A percentile compares a stretch with the other conserved stretches of the same genome.
Evolutionary conservation across 2,888 invertebrate genomes (phyloP).

Genomic region (Pyralis farinalis): DNA sequence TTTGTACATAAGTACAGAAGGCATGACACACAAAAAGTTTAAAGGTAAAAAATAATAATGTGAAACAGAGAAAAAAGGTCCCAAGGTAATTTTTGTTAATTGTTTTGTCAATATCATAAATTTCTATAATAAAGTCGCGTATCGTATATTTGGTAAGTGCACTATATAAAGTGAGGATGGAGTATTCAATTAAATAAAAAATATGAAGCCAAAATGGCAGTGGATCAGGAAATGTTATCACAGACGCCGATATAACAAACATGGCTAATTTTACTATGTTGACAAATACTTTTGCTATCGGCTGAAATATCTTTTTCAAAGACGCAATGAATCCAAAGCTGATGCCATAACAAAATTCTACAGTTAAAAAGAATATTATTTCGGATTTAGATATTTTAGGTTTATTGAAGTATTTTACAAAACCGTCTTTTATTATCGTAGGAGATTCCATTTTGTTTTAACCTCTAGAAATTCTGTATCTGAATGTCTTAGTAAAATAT

Average conservation of each 20-base stretch:
- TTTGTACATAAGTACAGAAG: not conserved
- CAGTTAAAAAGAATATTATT: not conserved
- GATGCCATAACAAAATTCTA: not conserved
- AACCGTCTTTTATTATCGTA: no score
- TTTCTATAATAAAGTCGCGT: not conserved
- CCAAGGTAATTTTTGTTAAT: not conserved
- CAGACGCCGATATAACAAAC: not conserved
- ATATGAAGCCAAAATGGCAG: not conserved
- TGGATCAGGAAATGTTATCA: not conserved
- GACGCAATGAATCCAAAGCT: not conserved
- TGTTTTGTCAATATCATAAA: not conserved
- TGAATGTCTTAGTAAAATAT: no score
- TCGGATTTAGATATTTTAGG: not conserved
- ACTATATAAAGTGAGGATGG: not conserved
- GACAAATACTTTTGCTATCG: not conserved
- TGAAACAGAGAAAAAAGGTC: not conserved
- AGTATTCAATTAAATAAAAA: not conserved
- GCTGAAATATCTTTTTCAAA: not conserved
- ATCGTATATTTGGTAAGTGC: not conserved
- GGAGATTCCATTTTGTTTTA: not conserved
- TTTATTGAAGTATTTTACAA: no score
- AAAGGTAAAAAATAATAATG: no score
- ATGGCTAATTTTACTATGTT: not conserved
- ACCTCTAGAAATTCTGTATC: no score
- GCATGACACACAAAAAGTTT: not conserved